Conservation (phyloP, 2,797 vertebrate species). For the Leptoclinus maculatus region DNA sequence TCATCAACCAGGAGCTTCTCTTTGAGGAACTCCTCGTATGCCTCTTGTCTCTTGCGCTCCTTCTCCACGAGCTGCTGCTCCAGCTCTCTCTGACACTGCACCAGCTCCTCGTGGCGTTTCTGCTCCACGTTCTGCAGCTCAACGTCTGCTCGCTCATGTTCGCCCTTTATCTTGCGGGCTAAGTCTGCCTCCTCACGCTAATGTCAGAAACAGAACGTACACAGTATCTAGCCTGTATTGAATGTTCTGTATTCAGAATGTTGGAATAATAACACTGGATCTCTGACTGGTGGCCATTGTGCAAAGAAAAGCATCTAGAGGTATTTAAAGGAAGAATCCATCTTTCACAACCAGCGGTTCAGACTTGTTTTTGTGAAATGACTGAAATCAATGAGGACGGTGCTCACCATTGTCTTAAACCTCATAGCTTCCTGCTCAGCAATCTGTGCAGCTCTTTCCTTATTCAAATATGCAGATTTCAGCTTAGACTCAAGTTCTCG, state of each 20-base stretch:
- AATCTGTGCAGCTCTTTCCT: slow-evolving; percentile 91
- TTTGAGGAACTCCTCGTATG: slow-evolving; percentile 91
- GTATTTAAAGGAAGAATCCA: neutral
- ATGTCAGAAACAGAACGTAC: slow-evolving; percentile 7
- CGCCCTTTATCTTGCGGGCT: slow-evolving; percentile 83
- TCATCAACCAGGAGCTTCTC: slow-evolving; percentile 95
- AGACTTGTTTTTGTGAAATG: neutral
- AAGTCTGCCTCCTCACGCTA: slow-evolving; percentile 89
- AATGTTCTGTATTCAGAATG: slow-evolving; percentile 1
- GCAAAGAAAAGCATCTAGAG: neutral
- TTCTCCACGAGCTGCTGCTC: slow-evolving; percentile 90
- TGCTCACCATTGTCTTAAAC: slow-evolving; percentile 87
- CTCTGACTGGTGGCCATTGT: neutral
- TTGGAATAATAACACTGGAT: neutral
- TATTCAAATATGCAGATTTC: slow-evolving; percentile 90
- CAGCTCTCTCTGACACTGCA: slow-evolving; percentile 86
- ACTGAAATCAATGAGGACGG: neutral
- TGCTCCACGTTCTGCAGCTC: slow-evolving; percentile 83
- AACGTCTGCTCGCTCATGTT: slow-evolving; percentile 71
- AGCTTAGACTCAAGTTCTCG: slow-evolving; percentile 92
- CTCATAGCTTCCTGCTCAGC: slow-evolving; percentile 89
- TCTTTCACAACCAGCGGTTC: neutral
- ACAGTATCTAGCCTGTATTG: neutral
- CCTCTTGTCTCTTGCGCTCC: slow-evolving; percentile 87
- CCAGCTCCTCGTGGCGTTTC: slow-evolving; percentile 78